Evolutionary conservation across 2,888 invertebrate species (phyloP), one percentile per base, ranked within the genome.

Genomic region (Brenthis daphne): DNA sequence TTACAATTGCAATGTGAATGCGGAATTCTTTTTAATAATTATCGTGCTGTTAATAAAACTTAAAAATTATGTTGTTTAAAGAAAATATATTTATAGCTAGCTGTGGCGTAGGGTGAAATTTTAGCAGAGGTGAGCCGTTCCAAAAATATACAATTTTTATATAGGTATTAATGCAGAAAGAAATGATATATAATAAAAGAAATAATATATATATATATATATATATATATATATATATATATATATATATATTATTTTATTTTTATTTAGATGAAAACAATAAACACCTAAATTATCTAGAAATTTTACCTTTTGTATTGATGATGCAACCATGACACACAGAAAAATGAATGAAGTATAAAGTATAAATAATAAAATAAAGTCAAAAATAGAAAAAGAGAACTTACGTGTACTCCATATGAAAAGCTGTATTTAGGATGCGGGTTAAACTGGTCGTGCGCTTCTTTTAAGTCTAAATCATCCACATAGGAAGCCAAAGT

Each of bases 321-420:
- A 16, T 24, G 24, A 24, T 24, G 24, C 24, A 24, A 24, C 24
- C 24, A 24, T 24, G 20, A 24, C 3, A 24, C 24, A 24, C 29
- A 29, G 4, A 29, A 29, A 29, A 29, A 29, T 29, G 16, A 16
- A 16, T 16, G 0, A 16, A 16, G 16, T 16, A 16, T 16, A 16
- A 16, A 16, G 16, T 16, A 16, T 16, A 16, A 16, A 16, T 16
- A 16, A 16, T 16, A 16, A 16, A 16, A 16, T 13, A 16, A 53
- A 57, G 37, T 33, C 8, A 13, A 24, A 29, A 57, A 16, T 51
- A 51, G 8, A 14, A 16, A 14, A 13, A 16, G 47, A 51, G 14
- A 57, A 91, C 92, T 92, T 74, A 92, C 92, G 77, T 88, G 80
- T 29, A 88, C 86, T 73, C 87, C 88, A 74, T 88, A 88, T 0